Conservation (phyloP, 2,113 vertebrate species). For the Silurus asotus region DNA sequence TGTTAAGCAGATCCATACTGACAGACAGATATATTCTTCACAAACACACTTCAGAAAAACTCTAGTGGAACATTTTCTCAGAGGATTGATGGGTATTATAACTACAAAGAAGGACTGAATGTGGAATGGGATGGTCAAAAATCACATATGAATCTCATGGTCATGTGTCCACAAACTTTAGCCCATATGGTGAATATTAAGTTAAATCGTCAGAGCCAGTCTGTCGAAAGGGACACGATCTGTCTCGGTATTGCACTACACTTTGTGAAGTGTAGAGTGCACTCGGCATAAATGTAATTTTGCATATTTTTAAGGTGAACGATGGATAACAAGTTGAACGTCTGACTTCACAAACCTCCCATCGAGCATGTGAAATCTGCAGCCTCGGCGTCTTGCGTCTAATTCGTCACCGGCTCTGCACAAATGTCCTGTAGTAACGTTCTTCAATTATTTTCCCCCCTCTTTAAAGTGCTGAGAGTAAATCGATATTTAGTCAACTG, state of each 20-base stretch:
- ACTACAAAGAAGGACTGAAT: too few species aligned
- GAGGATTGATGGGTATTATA: too few species aligned
- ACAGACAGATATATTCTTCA: too few species aligned
- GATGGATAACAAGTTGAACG: slow-evolving; percentile 16
- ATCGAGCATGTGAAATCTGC: slow-evolving; percentile 55
- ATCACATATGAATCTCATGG: too few species aligned
- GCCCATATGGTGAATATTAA: neutral
- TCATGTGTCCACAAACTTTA: too few species aligned
- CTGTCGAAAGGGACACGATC: neutral
- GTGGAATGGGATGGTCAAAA: too few species aligned
- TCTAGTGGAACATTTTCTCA: too few species aligned
- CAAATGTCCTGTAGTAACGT: slow-evolving; percentile 79
- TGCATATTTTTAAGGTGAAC: slow-evolving; percentile 40
- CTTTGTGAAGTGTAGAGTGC: neutral
- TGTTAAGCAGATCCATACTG: too few species aligned
- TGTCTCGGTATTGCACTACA: neutral
- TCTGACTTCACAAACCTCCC: slow-evolving; percentile 60
- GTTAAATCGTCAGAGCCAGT: neutral
- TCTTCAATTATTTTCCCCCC: slow-evolving; percentile 75
- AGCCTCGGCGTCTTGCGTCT: slow-evolving; percentile 57
- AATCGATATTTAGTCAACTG: slow-evolving; percentile 77
- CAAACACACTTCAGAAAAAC: too few species aligned
- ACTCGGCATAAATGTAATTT: neutral
- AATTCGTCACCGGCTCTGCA: slow-evolving; percentile 71
- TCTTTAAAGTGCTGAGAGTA: slow-evolving; percentile 77